Evolutionary conservation across 2,113 vertebrate genomes (phyloP), one percentile per base, ranked within the genome.

Genomic region (Passer domesticus): DNA sequence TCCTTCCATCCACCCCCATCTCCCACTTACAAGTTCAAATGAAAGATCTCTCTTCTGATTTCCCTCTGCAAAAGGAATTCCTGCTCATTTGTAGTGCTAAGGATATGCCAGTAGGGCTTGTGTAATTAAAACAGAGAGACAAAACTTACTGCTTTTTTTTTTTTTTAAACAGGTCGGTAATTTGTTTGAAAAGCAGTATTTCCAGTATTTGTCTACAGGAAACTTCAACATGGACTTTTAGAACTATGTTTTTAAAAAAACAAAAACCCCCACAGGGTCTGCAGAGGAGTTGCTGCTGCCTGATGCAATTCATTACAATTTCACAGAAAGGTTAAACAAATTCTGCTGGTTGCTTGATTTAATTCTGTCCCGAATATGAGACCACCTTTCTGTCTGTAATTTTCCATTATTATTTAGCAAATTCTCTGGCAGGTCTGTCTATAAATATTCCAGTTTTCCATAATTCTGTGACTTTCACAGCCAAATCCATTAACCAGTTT

Each of bases 261-360:
- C 5, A 28, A 30, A 33, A 35, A 6, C 2, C 5, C 13, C 16
- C 28, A 43, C 28, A 53, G n/a, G 14, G 8, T 55, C 35, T 82
- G 58, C 72, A 75, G 52, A 64, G 43, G 2, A 79, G 62, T 23
- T 91, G 62, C n/a, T 84, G 60, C n/a, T 50, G n/a, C 87, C 46
- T 69, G 58, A 50, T 69, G 78, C 23, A 85, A 95, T 83, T 87
- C 78, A 91, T 30, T 69, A 69, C 70, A 73, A 89, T 80, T 91
- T 92, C 47, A 91, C 77, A 63, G 74, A 96, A 91, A 94, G 89
- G 89, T 95, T 95, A 95, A 95, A 94, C 56, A 94, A 96, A 91
- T 87, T 92, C 77, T 94, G 83, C 77, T 1, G 25, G 23, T 81
- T 96, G 70, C 78, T 47, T 76, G 63, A 91, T 95, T 92, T 91